Evolutionary conservation across 2,797 vertebrate species (phyloP), one percentile per base, ranked within the genome.

Genomic region (Notoglanidium macrostoma): DNA sequence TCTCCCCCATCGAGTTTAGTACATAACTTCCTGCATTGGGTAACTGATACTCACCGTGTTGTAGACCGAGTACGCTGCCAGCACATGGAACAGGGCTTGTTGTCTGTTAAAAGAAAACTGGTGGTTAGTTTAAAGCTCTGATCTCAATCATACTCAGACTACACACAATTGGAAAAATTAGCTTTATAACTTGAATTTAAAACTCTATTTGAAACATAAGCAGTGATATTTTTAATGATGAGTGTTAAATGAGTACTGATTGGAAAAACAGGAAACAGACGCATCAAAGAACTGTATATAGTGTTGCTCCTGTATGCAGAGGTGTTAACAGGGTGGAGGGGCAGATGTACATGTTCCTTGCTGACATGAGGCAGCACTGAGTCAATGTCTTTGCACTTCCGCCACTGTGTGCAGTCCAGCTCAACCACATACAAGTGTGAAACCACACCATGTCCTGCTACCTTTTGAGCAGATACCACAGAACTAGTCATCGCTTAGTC

Each of bases 41-140:
- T 57, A 92, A 93, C 85, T 6, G 54, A 83, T 89, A 93, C 97
- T 96, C 92, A 98, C 97, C 67, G 97, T 97, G 93, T 98, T 98
- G 94, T 98, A 98, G 90, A 98, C 96, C 0, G 97, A 98, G 91
- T 98, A 98, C 0, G 97, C 97, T 23, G 97, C 95, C 9, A 98
- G 94, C 83, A 98, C 96, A 0, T 98, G 95, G 91, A 98, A 98
- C 91, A 98, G 94, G 0, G 96, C 97, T 92, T 97, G 96, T 89
- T 98, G 97, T 95, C 97, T 98, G 90, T 29, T 68, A n/a, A 74
- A 90, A 92, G 51, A 84, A 74, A 88, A 81, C 87, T 15, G 40
- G 54, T 49, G 0, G 2, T 83, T 51, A 65, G 40, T 81, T 63
- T n/a, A 46, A 63, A n/a, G n/a, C 15, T 67, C n/a, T 12, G 17